phyloP scores from a whole-genome alignment of 2,888 invertebrate genomes.

The Cosmopolites sordidus region DNA sequence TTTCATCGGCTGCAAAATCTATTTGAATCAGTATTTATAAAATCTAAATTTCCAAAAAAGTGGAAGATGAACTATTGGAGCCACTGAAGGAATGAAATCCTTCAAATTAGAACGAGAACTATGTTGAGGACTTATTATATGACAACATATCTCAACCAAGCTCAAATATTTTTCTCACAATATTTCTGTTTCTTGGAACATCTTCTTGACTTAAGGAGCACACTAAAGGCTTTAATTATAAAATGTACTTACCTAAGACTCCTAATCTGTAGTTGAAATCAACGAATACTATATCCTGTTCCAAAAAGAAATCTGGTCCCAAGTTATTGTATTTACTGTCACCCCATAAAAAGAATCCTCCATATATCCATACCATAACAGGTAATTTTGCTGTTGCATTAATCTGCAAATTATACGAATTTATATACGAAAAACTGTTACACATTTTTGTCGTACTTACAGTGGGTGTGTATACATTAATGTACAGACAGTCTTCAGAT shows the following conservation, averaged over 20 bases:
- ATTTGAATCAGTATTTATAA: too few relatives aligned
- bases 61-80: too few relatives aligned
- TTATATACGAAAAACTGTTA: neutral
- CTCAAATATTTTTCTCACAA: too few relatives aligned
- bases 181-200: too few relatives aligned
- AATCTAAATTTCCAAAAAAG: too few relatives aligned
- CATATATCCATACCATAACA: slow-evolving; percentile 34
- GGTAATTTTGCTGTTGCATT: slow-evolving; percentile 21
- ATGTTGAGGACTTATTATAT: too few relatives aligned
- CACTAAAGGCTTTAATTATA: too few relatives aligned
- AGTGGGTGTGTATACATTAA: slow-evolving; percentile 20
- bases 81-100: too few relatives aligned
- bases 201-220: too few relatives aligned
- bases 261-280: slow-evolving; percentile 33
- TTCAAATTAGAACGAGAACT: too few relatives aligned
- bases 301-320: slow-evolving; percentile 32
- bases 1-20: too few relatives aligned
- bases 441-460: slow-evolving; percentile 10
- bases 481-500: slow-evolving; percentile 26
- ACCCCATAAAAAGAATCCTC: slow-evolving; percentile 32
- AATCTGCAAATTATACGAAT: slow-evolving; percentile 4
- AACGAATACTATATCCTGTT: slow-evolving; percentile 31
- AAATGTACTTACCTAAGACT: slow-evolving; percentile 29
- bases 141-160: too few relatives aligned
- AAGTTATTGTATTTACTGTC: slow-evolving; percentile 22